These are phyloP conservation scores for Plectropomus leopardus DNA, from an alignment of 2,113 vertebrate genomes.

Conservation along the genomic window DNA sequence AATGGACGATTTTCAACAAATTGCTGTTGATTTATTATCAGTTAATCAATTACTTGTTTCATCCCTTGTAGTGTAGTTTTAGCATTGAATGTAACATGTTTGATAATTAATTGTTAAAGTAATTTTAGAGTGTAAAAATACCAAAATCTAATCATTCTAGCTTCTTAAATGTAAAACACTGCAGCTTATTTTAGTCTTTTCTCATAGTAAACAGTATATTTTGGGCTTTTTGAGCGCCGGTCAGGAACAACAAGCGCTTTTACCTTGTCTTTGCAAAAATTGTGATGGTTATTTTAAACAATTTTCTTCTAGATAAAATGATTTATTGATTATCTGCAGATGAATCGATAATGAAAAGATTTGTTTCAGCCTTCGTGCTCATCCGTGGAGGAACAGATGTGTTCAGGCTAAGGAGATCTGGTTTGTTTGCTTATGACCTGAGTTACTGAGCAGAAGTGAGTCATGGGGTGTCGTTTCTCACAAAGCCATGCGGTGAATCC, in stretches of 20 bases:
- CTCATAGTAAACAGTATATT: not conserved
- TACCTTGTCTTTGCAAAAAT: not conserved
- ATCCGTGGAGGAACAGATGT: not conserved
- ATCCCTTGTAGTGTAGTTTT: too few relatives aligned
- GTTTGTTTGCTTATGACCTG: slow-evolving; percentile 1
- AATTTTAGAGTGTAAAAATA: too few relatives aligned
- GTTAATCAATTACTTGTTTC: too few relatives aligned
- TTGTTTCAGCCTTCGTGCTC: too few relatives aligned
- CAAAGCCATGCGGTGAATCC: not conserved
- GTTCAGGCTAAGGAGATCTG: not conserved
- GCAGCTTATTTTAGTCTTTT: not conserved
- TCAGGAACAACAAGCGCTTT: too few relatives aligned
- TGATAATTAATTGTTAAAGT: not conserved
- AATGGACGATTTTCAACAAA: not conserved
- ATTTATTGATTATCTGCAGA: not conserved
- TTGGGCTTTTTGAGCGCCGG: not conserved
- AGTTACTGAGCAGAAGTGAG: slow-evolving; percentile 41
- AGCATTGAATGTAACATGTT: too few relatives aligned
- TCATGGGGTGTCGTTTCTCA: slow-evolving; percentile 26
- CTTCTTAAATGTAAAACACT: not conserved
- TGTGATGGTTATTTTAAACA: not conserved
- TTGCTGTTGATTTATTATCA: too few relatives aligned
- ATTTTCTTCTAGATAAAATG: not conserved
- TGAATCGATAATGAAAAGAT: not conserved
- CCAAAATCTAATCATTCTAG: not conserved